A percentile compares a stretch with the other conserved stretches of the same genome.
These are phyloP conservation scores for Pangasius mekongensis DNA, from an alignment of 2,797 vertebrate genomes.

Conservation along the genomic window DNA sequence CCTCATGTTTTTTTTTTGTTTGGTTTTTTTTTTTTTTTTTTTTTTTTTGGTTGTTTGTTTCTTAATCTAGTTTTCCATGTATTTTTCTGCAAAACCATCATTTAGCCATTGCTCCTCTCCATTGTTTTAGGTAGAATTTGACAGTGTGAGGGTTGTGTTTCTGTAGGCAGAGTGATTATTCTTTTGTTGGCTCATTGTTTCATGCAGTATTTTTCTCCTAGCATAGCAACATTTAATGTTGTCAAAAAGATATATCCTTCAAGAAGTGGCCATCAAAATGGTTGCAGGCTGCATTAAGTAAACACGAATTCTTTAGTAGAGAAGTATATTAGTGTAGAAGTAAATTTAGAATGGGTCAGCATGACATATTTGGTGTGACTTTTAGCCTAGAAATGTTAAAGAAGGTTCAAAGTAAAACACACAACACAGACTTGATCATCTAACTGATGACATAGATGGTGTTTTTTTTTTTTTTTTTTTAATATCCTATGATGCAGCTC, in stretches of 20 bases:
- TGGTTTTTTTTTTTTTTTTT: background rate
- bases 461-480: background rate
- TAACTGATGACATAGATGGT: background rate
- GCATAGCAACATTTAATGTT: background rate
- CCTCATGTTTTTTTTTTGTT: background rate
- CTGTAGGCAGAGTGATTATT: conserved; percentile 12
- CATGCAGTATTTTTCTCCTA: background rate
- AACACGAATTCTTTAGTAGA: background rate
- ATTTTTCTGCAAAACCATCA: background rate
- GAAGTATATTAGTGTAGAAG: background rate
- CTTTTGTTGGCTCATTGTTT: conserved; percentile 9
- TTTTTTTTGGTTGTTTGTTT: no score
- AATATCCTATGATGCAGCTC: background rate
- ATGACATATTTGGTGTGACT: background rate
- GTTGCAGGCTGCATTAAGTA: background rate
- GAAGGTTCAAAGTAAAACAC: background rate
- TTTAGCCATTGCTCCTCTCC: background rate
- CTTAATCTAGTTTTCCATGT: background rate
- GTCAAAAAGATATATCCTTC: background rate
- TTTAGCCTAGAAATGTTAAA: background rate
- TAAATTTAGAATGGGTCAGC: background rate
- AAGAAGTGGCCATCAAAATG: background rate
- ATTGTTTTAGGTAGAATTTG: background rate
- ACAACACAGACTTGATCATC: background rate
- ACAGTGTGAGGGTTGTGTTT: conserved; percentile 17